Evolutionary conservation across 1,140 invertebrate species (phyloP), one percentile per base, ranked within the genome.

Genomic region (Andricus grossulariae): DNA sequence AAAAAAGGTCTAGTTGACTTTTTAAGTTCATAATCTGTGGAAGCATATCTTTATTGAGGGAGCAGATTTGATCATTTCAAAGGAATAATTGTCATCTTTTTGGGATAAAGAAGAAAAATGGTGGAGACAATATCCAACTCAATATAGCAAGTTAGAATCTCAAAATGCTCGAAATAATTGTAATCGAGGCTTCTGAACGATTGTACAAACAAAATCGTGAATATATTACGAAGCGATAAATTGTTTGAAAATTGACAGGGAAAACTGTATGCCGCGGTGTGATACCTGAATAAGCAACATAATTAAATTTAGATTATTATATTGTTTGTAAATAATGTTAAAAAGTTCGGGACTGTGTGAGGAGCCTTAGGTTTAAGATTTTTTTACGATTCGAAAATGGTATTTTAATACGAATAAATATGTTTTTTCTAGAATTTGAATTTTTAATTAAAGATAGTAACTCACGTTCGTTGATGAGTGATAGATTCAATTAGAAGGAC

Each of bases 371-470:
- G 39, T 74, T 77, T 49, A 70, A 83, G 79, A 82, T 75, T 83
- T 84, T 83, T 85, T 76, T 84, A 85, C 74, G 15, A 74, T 25
- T 72, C 13, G n/a, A 72, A 72, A 15, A 21, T 72, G 18, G 54
- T 73, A 32, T 52, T 73, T 72, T 52, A n/a, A 55, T 73, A 73
- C 15, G 50, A 73, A 54, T 73, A 54, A 73, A 73, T 39, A 54
- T 73, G 25, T 73, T 73, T 73, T 32, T 73, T 54, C 72, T 54
- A 72, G 49, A 72, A 72, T 11, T 7, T 7, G 60, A 66, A 6
- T 66, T 66, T 39, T 39, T 66, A 66, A 45, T 39, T 7, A 0
- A 45, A 7, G 39, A 11, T 11, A 45, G 39, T 8, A 10, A 45
- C 39, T 45, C 39, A n/a, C 13, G n/a, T 66, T 15, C 16, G 15